phyloP scores from a whole-genome alignment of 1,140 invertebrate genomes.

The Aphaenogaster floridana region DNA sequence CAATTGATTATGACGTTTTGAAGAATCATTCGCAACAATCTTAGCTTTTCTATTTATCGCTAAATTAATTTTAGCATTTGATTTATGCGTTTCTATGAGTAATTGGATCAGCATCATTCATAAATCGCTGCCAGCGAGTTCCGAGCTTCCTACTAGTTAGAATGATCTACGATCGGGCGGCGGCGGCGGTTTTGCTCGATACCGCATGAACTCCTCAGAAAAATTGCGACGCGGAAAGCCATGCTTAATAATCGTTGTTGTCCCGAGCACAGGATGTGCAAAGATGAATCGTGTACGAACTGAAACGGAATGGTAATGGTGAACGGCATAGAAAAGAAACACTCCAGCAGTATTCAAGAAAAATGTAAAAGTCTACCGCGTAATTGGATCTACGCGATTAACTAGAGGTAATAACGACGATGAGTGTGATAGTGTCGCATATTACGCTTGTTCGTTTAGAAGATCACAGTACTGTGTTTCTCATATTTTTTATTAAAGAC shows the following conservation, averaged over 20 bases:
- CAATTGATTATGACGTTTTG: constrained; percentile 22
- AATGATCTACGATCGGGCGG: constrained; percentile 50
- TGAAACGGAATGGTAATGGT: constrained; percentile 69
- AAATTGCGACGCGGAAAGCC: constrained; percentile 66
- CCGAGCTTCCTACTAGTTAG: constrained; percentile 49
- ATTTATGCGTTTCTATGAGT: constrained; percentile 45
- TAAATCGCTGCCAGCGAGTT: constrained; percentile 51
- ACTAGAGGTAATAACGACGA: constrained; percentile 67
- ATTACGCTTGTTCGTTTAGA: constrained; percentile 39
- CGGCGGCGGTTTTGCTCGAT: constrained; percentile 36
- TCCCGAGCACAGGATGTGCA: background rate
- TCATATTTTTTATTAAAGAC: constrained; percentile 62
- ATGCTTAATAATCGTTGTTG: constrained; percentile 66
- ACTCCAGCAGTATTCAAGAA: constrained; percentile 12
- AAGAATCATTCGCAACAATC: background rate
- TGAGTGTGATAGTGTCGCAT: constrained; percentile 63
- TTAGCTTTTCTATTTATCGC: constrained; percentile 3
- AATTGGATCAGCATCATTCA: constrained; percentile 63
- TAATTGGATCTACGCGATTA: constrained; percentile 74
- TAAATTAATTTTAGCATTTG: constrained; percentile 52
- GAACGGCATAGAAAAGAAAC: constrained; percentile 73
- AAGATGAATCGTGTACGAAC: constrained; percentile 28
- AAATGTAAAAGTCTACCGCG: constrained; percentile 52
- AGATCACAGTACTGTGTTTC: constrained; percentile 45
- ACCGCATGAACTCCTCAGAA: constrained; percentile 17